Percentiles rank a stretch among this genome's conserved stretches.
phyloP scores from a whole-genome alignment of 2,888 invertebrate species.

The Spisula solida region DNA sequence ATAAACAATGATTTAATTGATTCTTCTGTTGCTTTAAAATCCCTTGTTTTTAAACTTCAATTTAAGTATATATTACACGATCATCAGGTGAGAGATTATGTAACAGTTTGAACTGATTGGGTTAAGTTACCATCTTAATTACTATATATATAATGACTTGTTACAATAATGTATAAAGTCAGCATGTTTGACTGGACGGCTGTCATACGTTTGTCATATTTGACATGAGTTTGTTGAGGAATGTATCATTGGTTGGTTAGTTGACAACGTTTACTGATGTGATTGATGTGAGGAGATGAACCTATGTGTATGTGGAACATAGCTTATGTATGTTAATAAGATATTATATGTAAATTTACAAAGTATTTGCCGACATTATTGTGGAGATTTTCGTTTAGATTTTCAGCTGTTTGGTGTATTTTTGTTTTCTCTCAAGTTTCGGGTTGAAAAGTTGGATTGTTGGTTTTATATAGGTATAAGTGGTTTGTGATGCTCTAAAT shows the following conservation, averaged over 20 bases:
- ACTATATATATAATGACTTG: neutral
- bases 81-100: neutral
- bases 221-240: neutral
- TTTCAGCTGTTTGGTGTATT: neutral
- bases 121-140: neutral
- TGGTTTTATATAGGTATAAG: neutral
- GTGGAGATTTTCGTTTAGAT: neutral
- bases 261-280: neutral
- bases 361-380: neutral
- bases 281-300: neutral
- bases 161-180: neutral
- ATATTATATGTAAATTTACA: constrained; percentile 10
- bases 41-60: neutral
- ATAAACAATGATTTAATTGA: too few species aligned
- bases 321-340: constrained; percentile 7
- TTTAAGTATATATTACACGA: neutral
- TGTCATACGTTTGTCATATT: constrained; percentile 2
- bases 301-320: neutral
- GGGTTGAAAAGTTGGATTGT: neutral
- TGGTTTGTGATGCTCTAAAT: neutral
- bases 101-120: neutral
- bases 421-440: neutral
- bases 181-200: neutral
- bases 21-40: too few species aligned
- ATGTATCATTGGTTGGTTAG: constrained; percentile 19